Evolutionary conservation across 2,797 vertebrate genomes (phyloP).

Genomic region (Xyrichtys novacula): DNA sequence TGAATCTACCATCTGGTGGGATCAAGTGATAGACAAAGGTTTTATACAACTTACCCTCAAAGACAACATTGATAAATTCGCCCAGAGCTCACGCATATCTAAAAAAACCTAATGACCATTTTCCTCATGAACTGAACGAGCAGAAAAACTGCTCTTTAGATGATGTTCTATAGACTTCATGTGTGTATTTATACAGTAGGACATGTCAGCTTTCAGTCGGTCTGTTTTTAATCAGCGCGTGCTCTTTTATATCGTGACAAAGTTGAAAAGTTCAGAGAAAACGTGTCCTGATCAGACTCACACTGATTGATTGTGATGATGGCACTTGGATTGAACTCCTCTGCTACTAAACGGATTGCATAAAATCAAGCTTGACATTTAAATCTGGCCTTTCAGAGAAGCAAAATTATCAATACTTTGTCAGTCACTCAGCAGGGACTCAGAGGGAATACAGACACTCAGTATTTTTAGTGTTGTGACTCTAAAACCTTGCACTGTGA

Average conservation of each 20-base stretch:
- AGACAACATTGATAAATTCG: too few species aligned
- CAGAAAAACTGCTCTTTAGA: too few species aligned
- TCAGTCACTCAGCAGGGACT: conserved; percentile 43
- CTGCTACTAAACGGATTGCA: conserved; percentile 9
- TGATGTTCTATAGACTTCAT: too few species aligned
- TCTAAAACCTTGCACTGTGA: conserved; percentile 16
- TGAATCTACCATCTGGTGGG: too few species aligned
- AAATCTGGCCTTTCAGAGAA: conserved; percentile 45
- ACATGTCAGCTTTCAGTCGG: too few species aligned
- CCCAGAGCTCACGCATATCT: too few species aligned
- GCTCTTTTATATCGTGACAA: background rate
- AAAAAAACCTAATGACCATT: too few species aligned
- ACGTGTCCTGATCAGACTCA: conserved; percentile 10
- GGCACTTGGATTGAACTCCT: conserved; percentile 7
- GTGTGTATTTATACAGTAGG: too few species aligned
- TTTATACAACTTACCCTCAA: too few species aligned
- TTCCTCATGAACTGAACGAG: too few species aligned
- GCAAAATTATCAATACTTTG: conserved; percentile 50
- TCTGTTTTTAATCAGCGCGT: background rate
- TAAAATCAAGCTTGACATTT: conserved; percentile 70
- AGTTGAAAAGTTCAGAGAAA: background rate
- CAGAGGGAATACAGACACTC: conserved; percentile 13
- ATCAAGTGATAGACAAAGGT: too few species aligned
- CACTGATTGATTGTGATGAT: conserved; percentile 21
- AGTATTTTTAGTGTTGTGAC: conserved; percentile 4